Base-by-base conservation (phyloP, 1,140 invertebrate species). In the Heliconius nattereri region DNA sequence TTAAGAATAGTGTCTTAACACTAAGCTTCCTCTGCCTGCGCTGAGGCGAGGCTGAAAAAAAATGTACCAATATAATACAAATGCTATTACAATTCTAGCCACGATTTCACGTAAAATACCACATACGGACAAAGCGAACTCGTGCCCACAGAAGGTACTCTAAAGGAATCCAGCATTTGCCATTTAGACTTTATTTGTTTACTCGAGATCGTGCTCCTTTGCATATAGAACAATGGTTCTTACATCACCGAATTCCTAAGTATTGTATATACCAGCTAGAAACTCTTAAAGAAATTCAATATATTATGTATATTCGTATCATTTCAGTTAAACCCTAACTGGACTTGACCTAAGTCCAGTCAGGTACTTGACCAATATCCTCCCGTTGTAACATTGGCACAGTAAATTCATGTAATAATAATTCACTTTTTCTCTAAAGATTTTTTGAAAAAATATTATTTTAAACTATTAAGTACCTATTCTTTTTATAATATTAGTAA, bases 201-300 rank as follows among this genome's bases (percentile, higher is more conserved):
- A 66, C 60, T 66, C 35, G 74, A 54, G 57, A 66, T 76, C 74
- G 74, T 76, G 74, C 74, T 76, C 32, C 74, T 37, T 52, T 49
- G 66, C 66, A 77, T 77, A 77, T 60, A 37, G 29, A 66, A 76
- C 74, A 76, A 76, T 76, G 32, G 37, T 29, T 74, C 37, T 40
- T 72, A 72, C 60, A 72, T 40, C 32, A 72, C 71, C 29, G 71
- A 72, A 40, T 37, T 72, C 71, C 71, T 72, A 40, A n/a, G 9
- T n/a, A 66, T 66, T 66, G 26, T 66, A 26, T 66, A 29, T 66
- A 66, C n/a, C 54, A 23, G 23, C 32, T 72, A 72, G 20, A 72
- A 37, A 72, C 32, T 72, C 71, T 26, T 66, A 16, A 13, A 66
- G 60, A 60, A 60, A 23, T 60, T 26, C n/a, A 23, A 60, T 60